phyloP scores from a whole-genome alignment of 2,797 vertebrate species.

The Arctocebus calabarensis region DNA sequence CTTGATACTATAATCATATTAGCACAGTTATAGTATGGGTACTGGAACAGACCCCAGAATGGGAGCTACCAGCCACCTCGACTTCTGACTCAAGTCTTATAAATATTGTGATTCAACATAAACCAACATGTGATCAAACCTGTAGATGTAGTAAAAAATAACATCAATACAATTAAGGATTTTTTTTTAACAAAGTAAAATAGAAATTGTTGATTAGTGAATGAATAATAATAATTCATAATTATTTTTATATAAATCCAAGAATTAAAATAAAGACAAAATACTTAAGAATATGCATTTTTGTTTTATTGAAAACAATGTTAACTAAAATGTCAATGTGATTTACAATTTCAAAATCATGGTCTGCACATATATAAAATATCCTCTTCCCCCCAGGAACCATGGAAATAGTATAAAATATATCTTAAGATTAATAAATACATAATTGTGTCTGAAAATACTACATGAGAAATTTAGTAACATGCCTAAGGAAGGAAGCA shows the following conservation, averaged over 20 bases:
- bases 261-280: background rate
- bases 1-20: background rate
- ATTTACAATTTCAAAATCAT: conserved; percentile 22
- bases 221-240: background rate
- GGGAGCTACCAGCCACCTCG: background rate
- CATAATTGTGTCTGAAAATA: background rate
- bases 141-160: background rate
- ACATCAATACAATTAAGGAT: background rate
- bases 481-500: background rate
- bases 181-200: conserved; percentile 12
- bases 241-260: background rate
- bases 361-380: background rate
- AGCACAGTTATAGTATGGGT: conserved; percentile 1
- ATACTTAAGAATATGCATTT: background rate
- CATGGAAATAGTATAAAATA: background rate
- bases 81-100: background rate
- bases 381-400: background rate
- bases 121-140: background rate
- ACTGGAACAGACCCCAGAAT: background rate
- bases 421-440: background rate
- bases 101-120: background rate
- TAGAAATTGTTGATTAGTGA: background rate
- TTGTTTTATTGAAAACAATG: background rate
- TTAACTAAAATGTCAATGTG: background rate
- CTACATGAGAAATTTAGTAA: background rate